phyloP scores from a whole-genome alignment of 2,888 invertebrate species.

The Limnephilus rhombicus region DNA sequence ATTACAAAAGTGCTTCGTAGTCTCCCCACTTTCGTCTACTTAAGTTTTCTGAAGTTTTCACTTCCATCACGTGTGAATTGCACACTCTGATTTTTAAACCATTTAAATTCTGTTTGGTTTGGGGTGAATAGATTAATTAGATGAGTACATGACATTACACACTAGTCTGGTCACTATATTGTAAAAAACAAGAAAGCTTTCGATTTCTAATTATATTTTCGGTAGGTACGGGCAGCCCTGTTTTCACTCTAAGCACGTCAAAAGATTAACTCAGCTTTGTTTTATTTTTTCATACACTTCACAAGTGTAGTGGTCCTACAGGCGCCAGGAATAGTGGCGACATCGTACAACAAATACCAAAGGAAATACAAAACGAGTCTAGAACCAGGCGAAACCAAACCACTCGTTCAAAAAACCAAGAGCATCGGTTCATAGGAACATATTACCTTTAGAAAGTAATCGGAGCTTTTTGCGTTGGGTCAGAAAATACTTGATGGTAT shows the following conservation, averaged over 20 bases:
- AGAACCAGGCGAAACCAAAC: neutral
- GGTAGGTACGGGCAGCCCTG: neutral
- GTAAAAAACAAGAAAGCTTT: neutral
- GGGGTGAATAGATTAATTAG: no score
- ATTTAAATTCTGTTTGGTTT: no score
- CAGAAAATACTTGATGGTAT: neutral
- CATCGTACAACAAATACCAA: neutral
- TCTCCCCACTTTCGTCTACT: no score
- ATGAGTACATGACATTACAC: no score
- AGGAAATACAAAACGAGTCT: neutral
- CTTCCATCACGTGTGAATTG: no score
- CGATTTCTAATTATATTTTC: neutral
- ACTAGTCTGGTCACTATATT: no score
- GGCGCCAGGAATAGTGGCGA: constrained; percentile 33
- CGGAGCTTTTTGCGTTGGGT: neutral
- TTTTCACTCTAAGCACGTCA: constrained; percentile 13
- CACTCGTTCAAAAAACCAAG: neutral
- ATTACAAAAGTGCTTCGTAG: no score
- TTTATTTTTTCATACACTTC: constrained; percentile 23
- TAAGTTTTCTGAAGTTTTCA: no score
- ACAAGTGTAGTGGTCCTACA: neutral
- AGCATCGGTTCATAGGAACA: neutral
- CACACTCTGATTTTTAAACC: no score
- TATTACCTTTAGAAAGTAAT: neutral
- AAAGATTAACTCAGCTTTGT: constrained; percentile 4